A percentile compares a stretch with the other conserved stretches of the same genome.
Evolutionary conservation across 2,113 vertebrate genomes (phyloP).

Genomic region (Neolamprologus tretocephalus): DNA sequence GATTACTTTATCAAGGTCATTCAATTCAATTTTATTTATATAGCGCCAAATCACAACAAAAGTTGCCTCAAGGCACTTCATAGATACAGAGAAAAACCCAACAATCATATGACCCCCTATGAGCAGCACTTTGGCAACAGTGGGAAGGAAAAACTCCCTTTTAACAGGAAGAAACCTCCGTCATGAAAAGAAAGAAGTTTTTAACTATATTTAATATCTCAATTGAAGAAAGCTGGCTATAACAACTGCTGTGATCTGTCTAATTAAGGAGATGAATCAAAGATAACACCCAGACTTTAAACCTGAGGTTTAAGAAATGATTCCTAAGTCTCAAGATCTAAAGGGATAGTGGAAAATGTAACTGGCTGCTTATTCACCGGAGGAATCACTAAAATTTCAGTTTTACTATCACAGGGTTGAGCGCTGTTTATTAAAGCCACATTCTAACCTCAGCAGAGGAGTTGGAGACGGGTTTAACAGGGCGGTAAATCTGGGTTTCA

Average conservation of each 20-base stretch:
- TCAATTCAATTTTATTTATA: no score
- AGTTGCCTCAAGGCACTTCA: no score
- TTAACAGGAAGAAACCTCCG: no score
- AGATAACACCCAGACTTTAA: neutral
- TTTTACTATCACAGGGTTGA: neutral
- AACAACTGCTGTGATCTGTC: neutral
- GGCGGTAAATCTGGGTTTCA: neutral
- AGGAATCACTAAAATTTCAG: neutral
- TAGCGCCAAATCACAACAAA: no score
- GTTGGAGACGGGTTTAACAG: neutral
- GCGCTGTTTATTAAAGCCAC: neutral
- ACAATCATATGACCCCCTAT: no score
- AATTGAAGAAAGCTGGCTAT: neutral
- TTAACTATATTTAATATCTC: neutral
- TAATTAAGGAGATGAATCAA: neutral
- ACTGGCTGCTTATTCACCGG: rapidly evolving
- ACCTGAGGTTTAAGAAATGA: neutral
- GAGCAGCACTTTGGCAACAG: no score
- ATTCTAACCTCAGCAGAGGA: neutral
- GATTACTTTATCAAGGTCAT: neutral
- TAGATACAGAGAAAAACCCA: no score
- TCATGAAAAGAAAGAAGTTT: neutral
- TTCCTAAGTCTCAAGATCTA: neutral
- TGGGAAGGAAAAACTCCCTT: no score
- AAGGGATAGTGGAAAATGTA: neutral